phyloP scores from a whole-genome alignment of 2,113 vertebrate genomes.

The Oreamnos americanus region DNA sequence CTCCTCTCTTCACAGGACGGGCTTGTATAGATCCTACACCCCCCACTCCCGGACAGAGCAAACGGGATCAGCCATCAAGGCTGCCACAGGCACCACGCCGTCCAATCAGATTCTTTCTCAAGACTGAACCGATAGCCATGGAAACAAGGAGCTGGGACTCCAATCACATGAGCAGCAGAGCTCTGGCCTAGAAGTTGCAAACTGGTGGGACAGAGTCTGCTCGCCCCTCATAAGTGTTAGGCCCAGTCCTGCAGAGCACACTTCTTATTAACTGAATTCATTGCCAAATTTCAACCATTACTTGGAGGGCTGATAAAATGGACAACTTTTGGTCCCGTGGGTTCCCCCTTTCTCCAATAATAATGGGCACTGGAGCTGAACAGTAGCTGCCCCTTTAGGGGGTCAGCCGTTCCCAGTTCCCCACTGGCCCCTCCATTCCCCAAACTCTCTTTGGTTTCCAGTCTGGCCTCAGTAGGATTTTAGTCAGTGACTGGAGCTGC shows the following conservation, averaged over 20 bases:
- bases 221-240: background rate
- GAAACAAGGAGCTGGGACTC: background rate
- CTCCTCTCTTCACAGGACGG: background rate
- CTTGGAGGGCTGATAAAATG: background rate
- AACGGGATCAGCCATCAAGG: background rate
- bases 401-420: background rate
- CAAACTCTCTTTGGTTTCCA: background rate
- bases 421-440: background rate
- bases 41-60: background rate
- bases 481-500: background rate
- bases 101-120: background rate
- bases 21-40: background rate
- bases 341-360: too few relatives aligned
- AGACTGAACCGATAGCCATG: background rate
- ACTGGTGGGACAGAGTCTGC: background rate
- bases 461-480: background rate
- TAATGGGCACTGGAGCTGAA: background rate
- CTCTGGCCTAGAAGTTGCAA: background rate
- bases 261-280: background rate
- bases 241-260: background rate
- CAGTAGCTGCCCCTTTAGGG: background rate
- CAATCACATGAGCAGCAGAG: accelerated
- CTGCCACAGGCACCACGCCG: background rate
- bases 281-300: background rate
- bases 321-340: accelerated